These are phyloP conservation scores for Hypothenemus hampei DNA, from an alignment of 1,140 invertebrate species.

Conservation along the genomic window DNA sequence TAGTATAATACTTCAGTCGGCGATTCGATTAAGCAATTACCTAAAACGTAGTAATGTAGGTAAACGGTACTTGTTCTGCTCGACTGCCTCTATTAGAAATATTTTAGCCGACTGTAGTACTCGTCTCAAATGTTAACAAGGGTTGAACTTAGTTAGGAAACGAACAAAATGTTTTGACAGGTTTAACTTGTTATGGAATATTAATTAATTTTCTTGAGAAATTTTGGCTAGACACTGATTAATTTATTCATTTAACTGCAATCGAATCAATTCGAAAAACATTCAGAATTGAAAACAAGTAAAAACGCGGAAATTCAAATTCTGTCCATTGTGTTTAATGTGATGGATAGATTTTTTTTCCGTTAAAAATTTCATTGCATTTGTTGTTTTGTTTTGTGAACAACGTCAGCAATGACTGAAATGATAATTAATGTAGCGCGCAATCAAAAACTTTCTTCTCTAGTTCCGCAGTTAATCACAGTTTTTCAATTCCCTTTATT, in stretches of 20 bases:
- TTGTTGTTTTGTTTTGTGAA: too few relatives aligned
- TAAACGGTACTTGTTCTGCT: slow-evolving; percentile 28
- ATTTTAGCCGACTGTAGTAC: slow-evolving; percentile 16
- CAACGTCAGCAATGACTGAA: too few relatives aligned
- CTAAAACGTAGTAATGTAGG: slow-evolving; percentile 22
- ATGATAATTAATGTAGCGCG: too few relatives aligned
- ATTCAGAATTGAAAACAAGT: too few relatives aligned
- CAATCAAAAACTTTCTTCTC: slow-evolving; percentile 15
- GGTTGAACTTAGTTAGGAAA: slow-evolving; percentile 7
- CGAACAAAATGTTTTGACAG: slow-evolving; percentile 21
- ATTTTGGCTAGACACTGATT: too few relatives aligned
- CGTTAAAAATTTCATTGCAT: too few relatives aligned
- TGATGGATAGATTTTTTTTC: too few relatives aligned
- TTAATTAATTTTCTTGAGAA: too few relatives aligned
- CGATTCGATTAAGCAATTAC: slow-evolving; percentile 26
- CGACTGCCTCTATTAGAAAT: slow-evolving; percentile 19
- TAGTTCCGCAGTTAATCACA: slow-evolving; percentile 11
- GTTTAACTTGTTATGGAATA: slow-evolving; percentile 2
- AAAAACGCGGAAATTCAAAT: too few relatives aligned
- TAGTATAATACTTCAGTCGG: slow-evolving; percentile 13
- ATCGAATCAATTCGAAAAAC: too few relatives aligned
- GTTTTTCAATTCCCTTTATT: slow-evolving; percentile 12
- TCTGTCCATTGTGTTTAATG: too few relatives aligned
- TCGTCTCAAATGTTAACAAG: slow-evolving; percentile 12
- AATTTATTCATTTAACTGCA: too few relatives aligned